Conservation (phyloP, 2,113 vertebrate genomes). For the Mirounga angustirostris region DNA sequence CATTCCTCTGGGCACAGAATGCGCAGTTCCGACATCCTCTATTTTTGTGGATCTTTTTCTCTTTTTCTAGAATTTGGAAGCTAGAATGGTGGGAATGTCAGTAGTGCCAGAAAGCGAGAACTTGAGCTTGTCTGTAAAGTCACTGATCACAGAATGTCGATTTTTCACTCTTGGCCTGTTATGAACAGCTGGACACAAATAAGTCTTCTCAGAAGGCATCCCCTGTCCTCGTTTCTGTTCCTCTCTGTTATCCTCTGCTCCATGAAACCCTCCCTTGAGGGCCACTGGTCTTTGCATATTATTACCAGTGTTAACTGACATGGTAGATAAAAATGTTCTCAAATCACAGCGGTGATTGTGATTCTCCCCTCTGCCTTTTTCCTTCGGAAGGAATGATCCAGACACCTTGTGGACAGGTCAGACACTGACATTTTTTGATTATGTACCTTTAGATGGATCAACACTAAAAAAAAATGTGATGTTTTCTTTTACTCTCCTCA, state of each 20-base stretch:
- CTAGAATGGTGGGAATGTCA: slow-evolving; percentile 59
- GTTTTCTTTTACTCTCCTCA: slow-evolving; percentile 56
- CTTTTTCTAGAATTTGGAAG: slow-evolving; percentile 64
- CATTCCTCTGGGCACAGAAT: neutral
- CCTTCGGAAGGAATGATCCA: slow-evolving; percentile 44
- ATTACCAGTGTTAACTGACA: slow-evolving; percentile 73
- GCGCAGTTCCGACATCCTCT: slow-evolving; percentile 31
- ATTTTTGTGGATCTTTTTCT: slow-evolving; percentile 61
- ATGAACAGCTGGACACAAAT: neutral
- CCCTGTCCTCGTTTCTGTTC: neutral
- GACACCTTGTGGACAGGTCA: slow-evolving; percentile 41
- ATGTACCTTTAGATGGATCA: slow-evolving; percentile 73
- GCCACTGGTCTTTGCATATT: neutral
- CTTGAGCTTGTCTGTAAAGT: neutral
- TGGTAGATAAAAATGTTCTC: slow-evolving; percentile 11
- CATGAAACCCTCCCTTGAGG: neutral
- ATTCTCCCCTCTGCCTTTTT: neutral
- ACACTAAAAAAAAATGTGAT: slow-evolving; percentile 62
- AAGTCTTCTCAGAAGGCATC: neutral
- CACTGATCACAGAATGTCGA: slow-evolving; percentile 45
- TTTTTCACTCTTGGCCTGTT: slow-evolving; percentile 58
- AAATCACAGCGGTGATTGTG: neutral
- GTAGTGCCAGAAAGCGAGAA: slow-evolving; percentile 43
- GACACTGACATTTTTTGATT: slow-evolving; percentile 69
- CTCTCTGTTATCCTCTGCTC: neutral